A percentile compares a stretch with the other conserved stretches of the same genome.
These are phyloP conservation scores for Dicaeum eximium DNA, from an alignment of 2,113 vertebrate genomes.

Conservation along the genomic window DNA sequence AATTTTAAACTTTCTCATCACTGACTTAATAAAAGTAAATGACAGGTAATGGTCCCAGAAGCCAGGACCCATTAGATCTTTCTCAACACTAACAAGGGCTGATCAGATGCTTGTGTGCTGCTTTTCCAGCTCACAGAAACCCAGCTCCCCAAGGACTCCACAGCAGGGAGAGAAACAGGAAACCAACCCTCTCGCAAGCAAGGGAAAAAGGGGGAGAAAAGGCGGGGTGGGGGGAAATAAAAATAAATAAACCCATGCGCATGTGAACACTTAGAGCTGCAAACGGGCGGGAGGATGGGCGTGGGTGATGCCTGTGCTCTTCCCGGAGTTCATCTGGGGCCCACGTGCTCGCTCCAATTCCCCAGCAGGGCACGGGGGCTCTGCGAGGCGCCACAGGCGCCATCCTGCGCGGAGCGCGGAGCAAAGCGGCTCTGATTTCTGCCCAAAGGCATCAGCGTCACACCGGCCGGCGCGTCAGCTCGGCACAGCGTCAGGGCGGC, in stretches of 20 bases:
- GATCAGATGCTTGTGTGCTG: background rate
- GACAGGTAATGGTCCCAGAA: conserved; percentile 69
- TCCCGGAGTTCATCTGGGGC: conserved; percentile 70
- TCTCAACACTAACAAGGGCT: conserved; percentile 52
- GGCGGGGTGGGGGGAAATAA: background rate
- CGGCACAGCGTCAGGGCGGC: conserved; percentile 75
- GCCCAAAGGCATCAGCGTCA: conserved; percentile 87
- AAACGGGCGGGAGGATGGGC: background rate
- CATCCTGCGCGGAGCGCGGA: conserved; percentile 10
- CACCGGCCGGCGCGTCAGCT: conserved; percentile 79
- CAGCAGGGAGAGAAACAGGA: conserved; percentile 29
- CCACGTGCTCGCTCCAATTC: conserved; percentile 32
- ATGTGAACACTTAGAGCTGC: background rate
- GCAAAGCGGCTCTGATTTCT: conserved; percentile 88
- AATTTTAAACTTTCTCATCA: conserved; percentile 63
- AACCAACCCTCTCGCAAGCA: background rate
- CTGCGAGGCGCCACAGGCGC: conserved; percentile 12
- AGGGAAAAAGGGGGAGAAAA: background rate
- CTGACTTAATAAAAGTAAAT: conserved; percentile 64
- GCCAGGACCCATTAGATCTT: conserved; percentile 48
- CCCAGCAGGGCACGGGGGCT: conserved; percentile 56
- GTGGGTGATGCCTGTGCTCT: background rate
- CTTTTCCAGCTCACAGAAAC: conserved; percentile 29
- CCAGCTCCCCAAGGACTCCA: background rate
- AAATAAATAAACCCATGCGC: background rate